Evolutionary conservation across 2,113 vertebrate genomes (phyloP).

Genomic region (Lagopus muta): DNA sequence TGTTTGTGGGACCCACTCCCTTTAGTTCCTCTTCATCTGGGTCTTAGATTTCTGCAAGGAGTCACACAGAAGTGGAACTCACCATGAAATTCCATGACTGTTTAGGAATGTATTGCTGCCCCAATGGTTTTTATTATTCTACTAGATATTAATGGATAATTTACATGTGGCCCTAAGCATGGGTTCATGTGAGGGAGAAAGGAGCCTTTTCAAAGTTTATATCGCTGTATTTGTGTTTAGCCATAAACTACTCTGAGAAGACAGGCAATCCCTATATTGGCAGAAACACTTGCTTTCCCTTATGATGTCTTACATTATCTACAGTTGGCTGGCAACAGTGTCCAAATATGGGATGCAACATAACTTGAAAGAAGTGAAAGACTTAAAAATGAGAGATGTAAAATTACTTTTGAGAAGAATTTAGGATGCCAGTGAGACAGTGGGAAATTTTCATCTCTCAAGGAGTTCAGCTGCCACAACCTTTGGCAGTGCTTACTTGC

Average conservation of each 20-base stretch:
- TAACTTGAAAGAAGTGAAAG: neutral
- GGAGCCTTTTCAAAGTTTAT: neutral
- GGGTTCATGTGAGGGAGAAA: neutral
- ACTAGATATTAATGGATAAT: neutral
- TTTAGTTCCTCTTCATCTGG: neutral
- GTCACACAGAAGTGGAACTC: neutral
- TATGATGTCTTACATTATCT: neutral
- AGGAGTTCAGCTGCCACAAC: neutral
- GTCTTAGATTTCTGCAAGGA: neutral
- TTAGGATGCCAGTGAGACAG: neutral
- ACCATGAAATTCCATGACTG: neutral
- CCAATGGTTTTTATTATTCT: neutral
- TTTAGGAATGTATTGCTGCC: neutral
- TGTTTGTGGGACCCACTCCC: neutral
- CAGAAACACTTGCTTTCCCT: neutral
- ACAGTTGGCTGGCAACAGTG: neutral
- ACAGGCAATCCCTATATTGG: neutral
- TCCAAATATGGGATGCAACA: neutral
- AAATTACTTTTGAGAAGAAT: neutral
- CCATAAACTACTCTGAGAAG: neutral
- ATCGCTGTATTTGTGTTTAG: neutral
- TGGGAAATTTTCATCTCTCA: neutral
- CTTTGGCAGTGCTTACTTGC: neutral
- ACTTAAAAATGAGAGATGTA: neutral
- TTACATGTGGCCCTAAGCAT: neutral